Evolutionary conservation across 2,888 invertebrate species (phyloP), one percentile per base, ranked within the genome.

Genomic region (Cancer borealis): DNA sequence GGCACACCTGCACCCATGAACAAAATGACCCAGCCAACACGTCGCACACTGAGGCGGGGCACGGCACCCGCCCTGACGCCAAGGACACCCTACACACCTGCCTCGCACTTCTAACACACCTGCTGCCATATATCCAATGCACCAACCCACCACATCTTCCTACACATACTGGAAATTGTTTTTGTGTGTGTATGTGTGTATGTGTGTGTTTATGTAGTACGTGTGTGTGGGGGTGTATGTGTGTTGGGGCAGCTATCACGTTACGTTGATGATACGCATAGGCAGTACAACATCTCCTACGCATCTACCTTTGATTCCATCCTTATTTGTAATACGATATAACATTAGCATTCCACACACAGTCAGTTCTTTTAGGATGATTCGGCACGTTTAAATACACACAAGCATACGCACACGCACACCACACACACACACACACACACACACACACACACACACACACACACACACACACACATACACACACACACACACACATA

Each of bases 401-500:
- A 30, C 46, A 90, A 3, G 6, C 54, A 89, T 5, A 89, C 54
- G 6, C 17, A 89, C 26, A 89, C 26, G 6, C 26, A 89, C 26
- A 89, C 26, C n/a, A n/a, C 46, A 90, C 54, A 89, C 54, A 89
- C 45, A 89, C 54, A 89, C 17, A 89, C 26, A 89, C 26, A 89
- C 26, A 89, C 26, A 89, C 26, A 17, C 45, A 89, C 26, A 89
- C 26, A 39, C 45, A 39, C 10, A 89, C 26, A 89, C 26, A 89
- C 26, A 89, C 26, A 39, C 45, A 39, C 45, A 89, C 12, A 89
- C 26, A 89, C 26, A 89, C 45, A 89, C 26, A 89, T 3, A 89
- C 45, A 89, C 26, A 89, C 45, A 89, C 45, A 89, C 26, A 89
- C 26, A 84, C 26, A 84, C 26, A 84, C 26, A 84, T 6, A 12